phyloP scores from a whole-genome alignment of 1,140 invertebrate species.

The Sitobion miscanthi region DNA sequence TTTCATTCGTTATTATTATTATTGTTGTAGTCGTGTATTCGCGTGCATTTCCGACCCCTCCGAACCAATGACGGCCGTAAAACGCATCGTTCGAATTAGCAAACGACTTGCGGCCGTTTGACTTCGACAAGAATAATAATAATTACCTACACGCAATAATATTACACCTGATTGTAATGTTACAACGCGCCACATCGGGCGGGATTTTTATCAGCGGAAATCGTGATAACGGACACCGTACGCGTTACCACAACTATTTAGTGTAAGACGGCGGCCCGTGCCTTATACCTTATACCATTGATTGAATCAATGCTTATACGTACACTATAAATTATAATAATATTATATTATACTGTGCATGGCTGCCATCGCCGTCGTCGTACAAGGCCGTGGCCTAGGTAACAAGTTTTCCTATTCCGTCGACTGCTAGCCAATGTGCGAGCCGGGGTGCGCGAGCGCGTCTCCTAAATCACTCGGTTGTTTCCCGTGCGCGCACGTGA shows the following conservation, averaged over 20 bases:
- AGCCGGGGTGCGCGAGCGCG: not conserved
- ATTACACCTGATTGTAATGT: not conserved
- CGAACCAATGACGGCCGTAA: not conserved
- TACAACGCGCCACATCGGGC: not conserved
- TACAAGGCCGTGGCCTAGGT: not conserved
- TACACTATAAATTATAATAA: not conserved
- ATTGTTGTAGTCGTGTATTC: not conserved
- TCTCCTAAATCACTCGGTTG: constrained; percentile 23
- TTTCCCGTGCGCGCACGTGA: not conserved
- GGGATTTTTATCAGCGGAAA: not conserved
- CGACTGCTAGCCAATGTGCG: not conserved
- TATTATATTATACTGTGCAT: not conserved
- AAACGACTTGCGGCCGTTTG: not conserved
- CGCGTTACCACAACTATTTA: no score
- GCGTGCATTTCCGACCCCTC: not conserved
- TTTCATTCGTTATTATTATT: not conserved
- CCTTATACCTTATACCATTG: no score
- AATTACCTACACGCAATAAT: not conserved
- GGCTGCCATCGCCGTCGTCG: not conserved
- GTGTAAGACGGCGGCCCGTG: no score
- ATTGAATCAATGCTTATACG: not conserved
- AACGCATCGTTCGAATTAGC: not conserved
- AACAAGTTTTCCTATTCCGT: not conserved
- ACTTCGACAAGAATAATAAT: not conserved
- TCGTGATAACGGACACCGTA: not conserved